phyloP scores from a whole-genome alignment of 2,888 invertebrate genomes.

The Pandemis heparana region DNA sequence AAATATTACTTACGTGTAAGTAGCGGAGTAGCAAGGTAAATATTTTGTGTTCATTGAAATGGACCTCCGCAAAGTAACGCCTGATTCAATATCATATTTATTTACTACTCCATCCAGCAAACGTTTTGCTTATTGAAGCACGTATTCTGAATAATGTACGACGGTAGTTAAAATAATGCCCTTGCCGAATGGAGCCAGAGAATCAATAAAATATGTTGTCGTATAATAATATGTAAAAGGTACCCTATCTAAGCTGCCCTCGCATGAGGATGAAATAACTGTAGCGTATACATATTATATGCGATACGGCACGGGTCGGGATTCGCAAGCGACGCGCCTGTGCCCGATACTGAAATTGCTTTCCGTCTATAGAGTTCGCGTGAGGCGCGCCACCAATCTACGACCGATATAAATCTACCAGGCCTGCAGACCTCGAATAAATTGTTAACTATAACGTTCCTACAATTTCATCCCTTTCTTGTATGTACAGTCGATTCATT shows the following conservation, averaged over 20 bases:
- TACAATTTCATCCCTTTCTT: slow-evolving; percentile 62
- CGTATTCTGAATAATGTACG: slow-evolving; percentile 20
- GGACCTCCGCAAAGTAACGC: too few relatives aligned
- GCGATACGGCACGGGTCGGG: slow-evolving; percentile 46
- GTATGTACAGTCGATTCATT: not conserved
- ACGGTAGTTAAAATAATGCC: slow-evolving; percentile 31
- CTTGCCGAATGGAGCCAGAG: slow-evolving; percentile 53
- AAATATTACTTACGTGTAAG: too few relatives aligned
- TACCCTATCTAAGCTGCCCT: slow-evolving; percentile 45
- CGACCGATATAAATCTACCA: slow-evolving; percentile 79
- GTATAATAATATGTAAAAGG: slow-evolving; percentile 24
- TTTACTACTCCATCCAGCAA: not conserved
- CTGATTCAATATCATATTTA: too few relatives aligned
- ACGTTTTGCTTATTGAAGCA: slow-evolving; percentile 14
- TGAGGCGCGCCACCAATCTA: slow-evolving; percentile 73
- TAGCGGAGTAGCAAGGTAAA: too few relatives aligned
- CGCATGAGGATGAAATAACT: slow-evolving; percentile 60
- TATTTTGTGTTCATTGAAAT: too few relatives aligned
- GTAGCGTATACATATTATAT: slow-evolving; percentile 50
- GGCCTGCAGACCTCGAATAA: slow-evolving; percentile 75
- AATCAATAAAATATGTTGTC: slow-evolving; percentile 58
- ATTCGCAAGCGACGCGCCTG: slow-evolving; percentile 57
- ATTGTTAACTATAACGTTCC: slow-evolving; percentile 75
- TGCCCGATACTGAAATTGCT: slow-evolving; percentile 73
- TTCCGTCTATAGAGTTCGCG: slow-evolving; percentile 69